phyloP scores from a whole-genome alignment of 1,140 invertebrate genomes.

The Pteromalus puparum region DNA sequence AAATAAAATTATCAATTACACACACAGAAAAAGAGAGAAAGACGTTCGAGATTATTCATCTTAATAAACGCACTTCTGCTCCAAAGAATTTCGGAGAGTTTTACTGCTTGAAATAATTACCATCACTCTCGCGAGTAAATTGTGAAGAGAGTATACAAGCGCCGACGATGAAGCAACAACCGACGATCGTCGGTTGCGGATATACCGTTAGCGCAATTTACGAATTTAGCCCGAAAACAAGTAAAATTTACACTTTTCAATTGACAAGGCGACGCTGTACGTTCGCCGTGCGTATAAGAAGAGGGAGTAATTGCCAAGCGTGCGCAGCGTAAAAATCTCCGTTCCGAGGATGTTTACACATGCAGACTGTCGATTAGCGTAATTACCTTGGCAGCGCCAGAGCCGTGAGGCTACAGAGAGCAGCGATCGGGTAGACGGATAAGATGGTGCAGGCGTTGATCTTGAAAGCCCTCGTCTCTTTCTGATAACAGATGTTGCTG shows the following conservation, averaged over 20 bases:
- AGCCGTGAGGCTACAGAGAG: constrained; percentile 67
- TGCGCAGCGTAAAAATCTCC: neutral
- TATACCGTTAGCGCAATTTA: neutral
- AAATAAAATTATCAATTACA: too few relatives aligned
- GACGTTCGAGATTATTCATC: too few relatives aligned
- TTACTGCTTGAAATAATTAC: too few relatives aligned
- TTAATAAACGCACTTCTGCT: too few relatives aligned
- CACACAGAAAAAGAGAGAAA: too few relatives aligned
- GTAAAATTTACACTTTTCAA: neutral
- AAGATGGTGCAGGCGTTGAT: constrained; percentile 65
- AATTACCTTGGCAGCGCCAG: constrained; percentile 70
- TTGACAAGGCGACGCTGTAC: neutral
- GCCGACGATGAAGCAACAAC: too few relatives aligned
- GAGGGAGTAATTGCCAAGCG: neutral
- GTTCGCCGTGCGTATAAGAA: neutral
- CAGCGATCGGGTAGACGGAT: constrained; percentile 68
- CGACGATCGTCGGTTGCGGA: neutral
- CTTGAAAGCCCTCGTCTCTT: constrained; percentile 66
- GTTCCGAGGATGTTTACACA: neutral
- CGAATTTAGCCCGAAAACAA: neutral
- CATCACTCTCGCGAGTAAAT: too few relatives aligned
- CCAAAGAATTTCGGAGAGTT: too few relatives aligned
- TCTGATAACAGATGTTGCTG: constrained; percentile 64
- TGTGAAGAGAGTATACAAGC: too few relatives aligned
- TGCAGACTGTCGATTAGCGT: constrained; percentile 15